Conservation (phyloP, 2,888 invertebrate species). For the Oegoconia quadripuncta region DNA sequence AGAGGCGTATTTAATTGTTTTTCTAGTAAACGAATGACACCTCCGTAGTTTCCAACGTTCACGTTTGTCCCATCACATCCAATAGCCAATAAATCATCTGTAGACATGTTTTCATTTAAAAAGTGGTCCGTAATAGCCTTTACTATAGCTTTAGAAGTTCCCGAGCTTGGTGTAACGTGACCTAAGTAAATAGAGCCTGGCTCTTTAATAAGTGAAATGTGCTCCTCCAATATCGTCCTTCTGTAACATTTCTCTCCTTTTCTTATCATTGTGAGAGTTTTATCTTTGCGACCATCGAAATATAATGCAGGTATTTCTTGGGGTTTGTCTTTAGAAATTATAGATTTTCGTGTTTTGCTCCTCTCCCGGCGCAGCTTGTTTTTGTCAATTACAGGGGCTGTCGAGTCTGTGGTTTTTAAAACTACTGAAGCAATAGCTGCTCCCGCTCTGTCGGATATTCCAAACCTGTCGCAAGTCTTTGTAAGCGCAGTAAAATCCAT, state of each 20-base stretch:
- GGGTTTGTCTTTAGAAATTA: no score
- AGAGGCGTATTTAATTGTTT: conserved; percentile 18
- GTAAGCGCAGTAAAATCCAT: no score
- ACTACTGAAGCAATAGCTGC: no score
- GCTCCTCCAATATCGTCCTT: conserved; percentile 1
- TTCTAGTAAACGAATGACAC: conserved; percentile 24
- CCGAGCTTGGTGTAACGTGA: neutral
- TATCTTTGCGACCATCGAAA: conserved; percentile 10
- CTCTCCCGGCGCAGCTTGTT: no score
- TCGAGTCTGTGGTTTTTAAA: no score
- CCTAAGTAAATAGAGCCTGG: conserved; percentile 7
- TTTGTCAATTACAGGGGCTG: no score
- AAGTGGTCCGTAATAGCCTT: neutral
- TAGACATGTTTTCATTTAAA: neutral
- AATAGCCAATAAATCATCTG: neutral
- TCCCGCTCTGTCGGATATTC: no score
- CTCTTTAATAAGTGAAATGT: conserved; percentile 5
- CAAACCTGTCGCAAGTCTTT: no score
- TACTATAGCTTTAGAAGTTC: conserved; percentile 1
- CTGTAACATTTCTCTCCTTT: conserved; percentile 1
- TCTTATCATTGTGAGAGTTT: neutral
- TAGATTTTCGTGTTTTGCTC: no score
- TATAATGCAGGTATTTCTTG: no score
- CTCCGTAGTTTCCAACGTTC: conserved; percentile 23
- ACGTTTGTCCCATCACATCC: neutral